Evolutionary conservation across 2,113 vertebrate species (phyloP), one percentile per base, ranked within the genome.

Genomic region (Falco punctatus): DNA sequence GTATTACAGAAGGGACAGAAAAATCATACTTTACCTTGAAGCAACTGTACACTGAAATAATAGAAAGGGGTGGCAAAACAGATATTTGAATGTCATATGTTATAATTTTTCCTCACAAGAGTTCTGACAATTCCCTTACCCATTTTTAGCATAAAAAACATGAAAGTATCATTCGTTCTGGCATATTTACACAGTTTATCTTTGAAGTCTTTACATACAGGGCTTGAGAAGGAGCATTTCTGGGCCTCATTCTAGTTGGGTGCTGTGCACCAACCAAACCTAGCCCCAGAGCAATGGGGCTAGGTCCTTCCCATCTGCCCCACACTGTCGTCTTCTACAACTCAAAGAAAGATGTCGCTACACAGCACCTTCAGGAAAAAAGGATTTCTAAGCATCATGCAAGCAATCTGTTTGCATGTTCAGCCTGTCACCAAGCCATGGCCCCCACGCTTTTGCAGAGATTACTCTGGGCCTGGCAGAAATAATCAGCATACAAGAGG

Each of bases 1-100:
- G 92, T 93, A 72, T 80, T 96, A 91, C 97, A 98, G 93, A 93
- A 97, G 82, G 94, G 96, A 97, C 97, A 95, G 95, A 98, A 97
- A 97, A 86, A 98, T 96, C 94, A 94, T 88, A 90, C 71, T 96
- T 94, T 96, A 94, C 96, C 78, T 97, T 92, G 33, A 97, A 98
- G 93, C 88, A 97, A 84, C 57, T 94, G 92, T 69, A 97, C 92
- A 97, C 95, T 88, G 96, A 96, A 97, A 92, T 97, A 98, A 98
- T 96, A 97, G 96, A 94, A 92, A 96, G 32, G 18, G 85, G 66
- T 90, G 66, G 51, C 54, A 83, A 94, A 84, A 87, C 15, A 90
- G 85, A 95, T 88, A 64, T 88, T 94, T 96, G 88, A 86, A 67
- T 75, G 74, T 85, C 48, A 95, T 52, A 64, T 20, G 70, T 55